A percentile compares a stretch with the other conserved stretches of the same genome.
phyloP scores from a whole-genome alignment of 1,140 invertebrate genomes.

The Patella vulgata region DNA sequence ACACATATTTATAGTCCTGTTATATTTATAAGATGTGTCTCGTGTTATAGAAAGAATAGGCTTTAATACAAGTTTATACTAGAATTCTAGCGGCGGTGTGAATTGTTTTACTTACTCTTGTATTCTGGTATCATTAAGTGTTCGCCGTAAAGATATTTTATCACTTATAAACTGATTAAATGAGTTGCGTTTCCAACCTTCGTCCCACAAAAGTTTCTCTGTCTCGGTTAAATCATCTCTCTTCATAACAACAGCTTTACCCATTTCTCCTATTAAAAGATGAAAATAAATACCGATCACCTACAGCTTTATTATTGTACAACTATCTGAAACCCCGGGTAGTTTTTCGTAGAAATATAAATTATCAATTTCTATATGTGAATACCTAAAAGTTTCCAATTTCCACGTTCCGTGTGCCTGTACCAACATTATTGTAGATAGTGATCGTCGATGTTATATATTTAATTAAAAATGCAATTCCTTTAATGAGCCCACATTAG shows the following conservation, averaged over 20 bases:
- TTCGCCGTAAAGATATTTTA: slow-evolving; percentile 91
- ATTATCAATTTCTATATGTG: too few species aligned
- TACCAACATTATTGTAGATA: slow-evolving; percentile 11
- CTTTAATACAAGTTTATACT: not conserved
- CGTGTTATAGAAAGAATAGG: not conserved
- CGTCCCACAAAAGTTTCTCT: slow-evolving; percentile 85
- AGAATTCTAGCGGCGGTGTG: slow-evolving; percentile 77
- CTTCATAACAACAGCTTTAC: slow-evolving; percentile 83
- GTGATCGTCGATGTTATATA: slow-evolving; percentile 12
- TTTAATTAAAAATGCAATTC: slow-evolving; percentile 10
- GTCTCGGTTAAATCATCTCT: slow-evolving; percentile 80
- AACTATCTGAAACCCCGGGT: not conserved
- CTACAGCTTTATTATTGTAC: not conserved
- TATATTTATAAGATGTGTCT: too few species aligned
- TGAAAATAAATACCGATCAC: not conserved
- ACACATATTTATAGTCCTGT: too few species aligned
- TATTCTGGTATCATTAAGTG: too few species aligned
- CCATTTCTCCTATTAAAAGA: slow-evolving; percentile 75
- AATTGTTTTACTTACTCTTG: slow-evolving; percentile 91
- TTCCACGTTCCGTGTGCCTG: slow-evolving; percentile 8
- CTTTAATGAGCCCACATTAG: too few species aligned
- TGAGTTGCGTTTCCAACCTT: slow-evolving; percentile 96
- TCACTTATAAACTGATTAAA: slow-evolving; percentile 98
- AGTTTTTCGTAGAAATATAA: not conserved
- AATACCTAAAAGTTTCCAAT: not conserved